Evolutionary conservation across 2,113 vertebrate genomes (phyloP), one percentile per base, ranked within the genome.

Genomic region (Kryptolebias marmoratus): DNA sequence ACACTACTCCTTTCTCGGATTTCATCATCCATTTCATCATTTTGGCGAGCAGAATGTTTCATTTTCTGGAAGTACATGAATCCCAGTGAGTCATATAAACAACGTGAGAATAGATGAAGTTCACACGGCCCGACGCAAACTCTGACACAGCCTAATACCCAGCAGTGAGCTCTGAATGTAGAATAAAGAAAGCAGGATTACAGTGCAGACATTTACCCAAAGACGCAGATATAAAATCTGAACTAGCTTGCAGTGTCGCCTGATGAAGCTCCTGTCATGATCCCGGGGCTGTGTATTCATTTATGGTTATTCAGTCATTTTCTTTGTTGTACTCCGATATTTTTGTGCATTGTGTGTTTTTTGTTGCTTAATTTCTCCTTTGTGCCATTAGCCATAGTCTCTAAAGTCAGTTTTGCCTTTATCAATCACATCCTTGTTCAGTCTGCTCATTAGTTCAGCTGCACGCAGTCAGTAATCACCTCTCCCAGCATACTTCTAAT

Each of bases 161-260:
- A 50, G 52, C 7, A 0, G 8, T 12, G 15, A 36, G 71, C 15
- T 75, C 69, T 68, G 68, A 68, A 72, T 68, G 57, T 32, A 57
- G 15, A 73, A 60, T 27, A 57, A 54, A 68, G 74, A 31, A 70
- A 66, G 59, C 66, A 18, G 42, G 74, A 76, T 71, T 65, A 77
- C 18, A 65, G 47, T 13, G 42, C 1, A 63, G 12, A 0, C 1
- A 54, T 68, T 57, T 71, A 44, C 64, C 28, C 55, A 47, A 36
- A 28, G 45, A 13, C 70, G 63, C 3, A 28, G 42, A 27, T 61
- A 22, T 60, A 67, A 84, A 63, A 62, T 66, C 22, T 69, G 45
- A 61, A 49, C 11, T 64, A 56, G 49, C 78, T 63, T 59, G 18
- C 76, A 48, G 42, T 27, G 16, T 27, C 32, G 54, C 64, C 53